Evolutionary conservation across 2,888 invertebrate species (phyloP).

Genomic region (Andricus quercusramuli): DNA sequence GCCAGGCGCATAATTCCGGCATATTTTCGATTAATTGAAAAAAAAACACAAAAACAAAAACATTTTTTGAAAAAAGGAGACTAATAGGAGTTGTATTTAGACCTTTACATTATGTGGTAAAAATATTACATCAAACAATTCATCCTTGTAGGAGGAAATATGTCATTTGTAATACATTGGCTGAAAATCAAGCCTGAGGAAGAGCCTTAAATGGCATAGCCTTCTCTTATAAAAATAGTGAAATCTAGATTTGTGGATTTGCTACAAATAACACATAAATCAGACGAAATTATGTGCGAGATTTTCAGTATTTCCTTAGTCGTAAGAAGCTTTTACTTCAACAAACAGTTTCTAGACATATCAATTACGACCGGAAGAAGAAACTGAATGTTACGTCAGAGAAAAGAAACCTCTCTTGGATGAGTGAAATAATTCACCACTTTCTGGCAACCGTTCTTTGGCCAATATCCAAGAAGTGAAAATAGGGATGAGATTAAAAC

Average conservation of each 20-base stretch:
- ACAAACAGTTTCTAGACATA: slow-evolving; percentile 15
- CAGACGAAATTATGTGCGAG: not conserved
- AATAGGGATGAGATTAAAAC: not conserved
- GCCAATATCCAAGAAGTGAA: not conserved
- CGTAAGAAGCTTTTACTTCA: not conserved
- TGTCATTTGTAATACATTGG: too few species aligned
- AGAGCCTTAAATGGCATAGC: not conserved
- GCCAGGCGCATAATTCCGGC: too few species aligned
- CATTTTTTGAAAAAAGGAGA: too few species aligned
- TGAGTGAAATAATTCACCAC: not conserved
- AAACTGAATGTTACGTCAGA: slow-evolving; percentile 13
- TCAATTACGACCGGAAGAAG: slow-evolving; percentile 8
- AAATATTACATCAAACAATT: too few species aligned
- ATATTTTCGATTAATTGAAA: too few species aligned
- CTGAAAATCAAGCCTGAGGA: too few species aligned
- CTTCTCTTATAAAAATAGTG: not conserved
- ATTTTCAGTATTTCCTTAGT: not conserved
- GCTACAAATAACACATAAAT: slow-evolving; percentile 11
- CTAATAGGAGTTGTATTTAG: too few species aligned
- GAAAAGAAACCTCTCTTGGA: not conserved
- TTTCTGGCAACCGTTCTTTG: not conserved
- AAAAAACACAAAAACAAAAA: too few species aligned
- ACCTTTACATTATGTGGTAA: too few species aligned
- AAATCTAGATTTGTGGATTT: not conserved
- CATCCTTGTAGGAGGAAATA: too few species aligned